These are phyloP conservation scores for Neodontobutis hainanensis DNA, from an alignment of 2,113 vertebrate species.

Conservation along the genomic window DNA sequence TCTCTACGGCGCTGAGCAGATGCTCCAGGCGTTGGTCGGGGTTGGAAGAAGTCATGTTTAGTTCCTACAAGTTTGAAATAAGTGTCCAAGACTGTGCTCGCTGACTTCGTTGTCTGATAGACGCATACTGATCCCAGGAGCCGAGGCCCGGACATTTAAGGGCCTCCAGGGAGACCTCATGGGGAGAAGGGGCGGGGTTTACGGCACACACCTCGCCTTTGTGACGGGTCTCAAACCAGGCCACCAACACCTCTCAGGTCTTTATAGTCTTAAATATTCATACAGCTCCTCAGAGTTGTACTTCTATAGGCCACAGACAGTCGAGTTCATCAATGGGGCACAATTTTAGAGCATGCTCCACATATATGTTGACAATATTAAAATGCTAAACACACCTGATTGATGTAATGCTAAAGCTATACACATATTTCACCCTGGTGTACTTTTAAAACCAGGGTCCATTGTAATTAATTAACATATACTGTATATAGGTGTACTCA, in stretches of 20 bases:
- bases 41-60: slow-evolving; percentile 76
- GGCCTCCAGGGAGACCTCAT: slow-evolving; percentile 67
- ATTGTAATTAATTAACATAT: too few species aligned
- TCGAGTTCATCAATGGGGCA: background rate
- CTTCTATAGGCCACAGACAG: background rate
- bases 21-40: slow-evolving; percentile 82
- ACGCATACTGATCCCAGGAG: slow-evolving; percentile 9
- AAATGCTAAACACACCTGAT: too few species aligned
- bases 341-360: background rate
- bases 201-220: slow-evolving; percentile 19
- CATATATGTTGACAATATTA: background rate
- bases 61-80: background rate
- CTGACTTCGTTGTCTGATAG: slow-evolving; percentile 14
- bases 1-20: slow-evolving; percentile 83
- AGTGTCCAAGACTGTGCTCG: background rate
- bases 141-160: slow-evolving; percentile 70
- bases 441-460: too few species aligned
- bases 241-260: background rate
- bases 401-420: too few species aligned
- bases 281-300: background rate
- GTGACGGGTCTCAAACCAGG: slow-evolving; percentile 18
- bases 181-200: slow-evolving; percentile 64
- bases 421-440: too few species aligned
- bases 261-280: background rate
- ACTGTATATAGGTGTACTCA: too few species aligned